Base-by-base conservation (phyloP, 2,888 invertebrate species). In the Nipponacmea schrenckii region DNA sequence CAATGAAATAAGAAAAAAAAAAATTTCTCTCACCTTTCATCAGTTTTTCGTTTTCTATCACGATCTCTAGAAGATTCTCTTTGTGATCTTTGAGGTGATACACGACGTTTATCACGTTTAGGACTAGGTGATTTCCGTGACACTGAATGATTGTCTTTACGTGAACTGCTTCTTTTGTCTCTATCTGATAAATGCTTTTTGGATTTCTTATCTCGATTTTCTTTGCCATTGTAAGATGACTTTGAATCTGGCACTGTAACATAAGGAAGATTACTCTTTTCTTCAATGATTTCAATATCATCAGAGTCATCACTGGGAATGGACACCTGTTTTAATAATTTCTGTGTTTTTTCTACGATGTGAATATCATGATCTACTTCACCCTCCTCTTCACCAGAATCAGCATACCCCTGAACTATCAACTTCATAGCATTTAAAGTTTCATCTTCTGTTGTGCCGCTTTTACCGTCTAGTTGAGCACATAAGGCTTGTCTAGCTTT, bases 311-410 rank as follows among this genome's bases (percentile, higher is more conserved):
- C 69, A 39, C 15, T 39, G 1, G 15, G 45, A 10, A 27, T 12
- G 8, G 24, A 26, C 4, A 14, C 27, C 14, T 69, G 48, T 44
- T 68, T 68, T 64, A 63, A 31, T 31, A 63, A 64, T 1, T 27
- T 44, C 8, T 44, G 56, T 5, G 50, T 62, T 31, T 26, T 27
- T 24, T 63, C 31, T 15, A 50, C 66, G 44, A 56, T 56, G 26
- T 69, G 74, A n/a, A 68, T 69, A 20, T 81, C 85, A 75, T 85
- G 80, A 62, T 86, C 86, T 10, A 87, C 81, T 70, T 88, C 88
- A 5, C 86, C 88, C 65, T 87, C 88, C 71, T 87, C 87, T 71
- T 85, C 86, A 70, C 87, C 87, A 0, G 86, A 86, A n/a, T 86
- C 87, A 48, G 76, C 75, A 74, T 86, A 86, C 62, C 81, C 84